Evolutionary conservation across 2,113 vertebrate species (phyloP).

Genomic region (Galbula dea): DNA sequence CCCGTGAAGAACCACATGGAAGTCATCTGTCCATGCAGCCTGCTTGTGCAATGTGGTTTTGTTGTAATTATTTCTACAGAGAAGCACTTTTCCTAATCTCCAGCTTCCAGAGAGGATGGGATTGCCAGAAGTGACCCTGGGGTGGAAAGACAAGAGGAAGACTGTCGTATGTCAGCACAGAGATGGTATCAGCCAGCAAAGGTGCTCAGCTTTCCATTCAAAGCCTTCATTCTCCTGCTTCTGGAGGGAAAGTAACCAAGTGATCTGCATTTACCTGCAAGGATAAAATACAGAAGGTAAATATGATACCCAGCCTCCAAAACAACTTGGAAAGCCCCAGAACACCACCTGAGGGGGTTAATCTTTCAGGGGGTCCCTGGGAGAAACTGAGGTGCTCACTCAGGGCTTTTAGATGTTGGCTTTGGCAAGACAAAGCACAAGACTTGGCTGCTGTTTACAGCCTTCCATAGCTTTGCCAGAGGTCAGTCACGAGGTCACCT

Average conservation of each 20-base stretch:
- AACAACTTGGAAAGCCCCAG: neutral
- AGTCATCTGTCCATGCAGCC: accelerated
- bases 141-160: too few species aligned
- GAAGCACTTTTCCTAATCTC: neutral
- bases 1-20: neutral
- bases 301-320: neutral
- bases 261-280: neutral
- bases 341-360: neutral
- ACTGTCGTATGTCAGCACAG: too few species aligned
- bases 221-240: neutral
- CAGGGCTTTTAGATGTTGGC: neutral
- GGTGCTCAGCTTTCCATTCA: neutral
- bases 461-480: neutral
- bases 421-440: neutral
- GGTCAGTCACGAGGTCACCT: neutral
- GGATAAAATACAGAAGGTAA: neutral
- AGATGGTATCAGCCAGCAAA: too few species aligned
- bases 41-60: neutral
- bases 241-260: neutral
- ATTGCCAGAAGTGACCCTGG: too few species aligned
- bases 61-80: neutral
- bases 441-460: neutral
- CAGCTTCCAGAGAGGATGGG: neutral
- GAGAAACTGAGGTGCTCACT: neutral
- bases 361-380: neutral